A percentile compares a stretch with the other conserved stretches of the same genome.
These are phyloP conservation scores for Argopecten irradians DNA, from an alignment of 1,140 invertebrate genomes.

Conservation along the genomic window DNA sequence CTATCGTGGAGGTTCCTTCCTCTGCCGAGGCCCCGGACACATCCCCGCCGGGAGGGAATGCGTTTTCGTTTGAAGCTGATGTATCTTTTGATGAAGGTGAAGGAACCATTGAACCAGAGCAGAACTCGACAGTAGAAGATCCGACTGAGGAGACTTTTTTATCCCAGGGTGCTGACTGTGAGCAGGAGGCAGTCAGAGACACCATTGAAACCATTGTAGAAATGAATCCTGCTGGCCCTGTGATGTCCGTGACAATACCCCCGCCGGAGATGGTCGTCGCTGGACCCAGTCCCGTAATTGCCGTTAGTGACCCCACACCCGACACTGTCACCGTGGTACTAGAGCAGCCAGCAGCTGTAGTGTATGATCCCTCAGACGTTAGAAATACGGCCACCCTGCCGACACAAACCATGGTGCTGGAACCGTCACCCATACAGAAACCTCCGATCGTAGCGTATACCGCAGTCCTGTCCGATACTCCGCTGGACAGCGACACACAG, in stretches of 20 bases:
- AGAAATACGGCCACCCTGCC: not conserved
- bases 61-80: not conserved
- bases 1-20: not conserved
- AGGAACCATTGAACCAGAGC: not conserved
- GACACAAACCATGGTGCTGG: not conserved
- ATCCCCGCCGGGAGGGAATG: not conserved
- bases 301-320: not conserved
- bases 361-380: not conserved
- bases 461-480: not conserved
- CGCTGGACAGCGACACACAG: not conserved
- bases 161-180: slow-evolving; percentile 12
- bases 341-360: not conserved
- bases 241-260: not conserved
- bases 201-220: not conserved
- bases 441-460: not conserved
- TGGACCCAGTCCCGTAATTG: not conserved
- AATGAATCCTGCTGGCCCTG: not conserved
- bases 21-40: not conserved
- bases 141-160: not conserved
- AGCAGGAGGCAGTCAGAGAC: slow-evolving; percentile 19
- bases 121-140: not conserved
- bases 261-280: not conserved
- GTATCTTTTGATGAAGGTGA: not conserved
- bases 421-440: not conserved
- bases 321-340: not conserved